Evolutionary conservation across 2,113 vertebrate species (phyloP).

Genomic region (Grammomys surdaster): DNA sequence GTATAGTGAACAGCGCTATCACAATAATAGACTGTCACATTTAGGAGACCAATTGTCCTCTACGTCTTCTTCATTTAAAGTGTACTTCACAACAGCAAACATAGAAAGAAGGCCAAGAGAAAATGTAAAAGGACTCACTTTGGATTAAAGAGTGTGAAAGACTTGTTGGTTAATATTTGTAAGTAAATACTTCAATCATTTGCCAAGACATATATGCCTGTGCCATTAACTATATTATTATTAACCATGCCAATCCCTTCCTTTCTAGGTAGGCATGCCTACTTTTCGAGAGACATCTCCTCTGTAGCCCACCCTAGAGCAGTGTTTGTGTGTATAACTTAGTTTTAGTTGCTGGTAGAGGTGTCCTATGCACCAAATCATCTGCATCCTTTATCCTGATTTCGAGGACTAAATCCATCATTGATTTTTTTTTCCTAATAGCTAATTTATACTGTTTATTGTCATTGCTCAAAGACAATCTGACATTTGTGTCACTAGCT

Average conservation of each 20-base stretch:
- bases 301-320: background rate
- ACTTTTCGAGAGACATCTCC: background rate
- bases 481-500: constrained; percentile 13
- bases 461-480: background rate
- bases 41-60: background rate
- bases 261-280: background rate
- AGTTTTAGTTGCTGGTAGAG: background rate
- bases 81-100: background rate
- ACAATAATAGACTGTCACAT: background rate
- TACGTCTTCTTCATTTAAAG: constrained; percentile 18
- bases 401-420: constrained; percentile 10
- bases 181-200: constrained; percentile 4
- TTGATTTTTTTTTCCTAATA: background rate
- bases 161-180: background rate
- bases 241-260: background rate
- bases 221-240: background rate
- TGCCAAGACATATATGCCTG: background rate
- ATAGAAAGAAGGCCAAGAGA: background rate
- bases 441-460: background rate
- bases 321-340: background rate
- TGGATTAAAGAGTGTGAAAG: background rate
- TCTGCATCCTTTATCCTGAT: background rate
- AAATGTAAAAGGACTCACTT: background rate
- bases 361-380: background rate
- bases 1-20: background rate